Conservation (phyloP, 2,797 vertebrate species). For the Anguilla anguilla region DNA sequence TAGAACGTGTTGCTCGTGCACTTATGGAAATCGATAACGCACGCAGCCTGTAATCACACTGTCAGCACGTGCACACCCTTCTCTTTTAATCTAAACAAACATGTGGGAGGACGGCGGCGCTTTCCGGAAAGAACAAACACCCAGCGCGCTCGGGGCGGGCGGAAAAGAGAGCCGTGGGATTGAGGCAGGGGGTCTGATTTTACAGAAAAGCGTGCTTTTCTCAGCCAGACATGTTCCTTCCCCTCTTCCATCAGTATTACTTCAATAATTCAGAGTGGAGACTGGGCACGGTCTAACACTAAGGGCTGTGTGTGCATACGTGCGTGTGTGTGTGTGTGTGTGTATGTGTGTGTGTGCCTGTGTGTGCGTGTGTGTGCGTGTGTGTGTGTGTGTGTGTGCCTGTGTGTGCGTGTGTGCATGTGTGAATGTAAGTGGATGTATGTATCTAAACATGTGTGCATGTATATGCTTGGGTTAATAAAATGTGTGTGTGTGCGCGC, state of each 20-base stretch:
- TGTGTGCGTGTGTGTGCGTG: background rate
- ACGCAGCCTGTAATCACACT: background rate
- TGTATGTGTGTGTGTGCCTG: background rate
- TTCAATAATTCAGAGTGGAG: conserved; percentile 16
- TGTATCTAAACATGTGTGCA: background rate
- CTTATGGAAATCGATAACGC: conserved; percentile 11
- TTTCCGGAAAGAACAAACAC: background rate
- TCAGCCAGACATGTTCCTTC: background rate
- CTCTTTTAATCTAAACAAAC: background rate
- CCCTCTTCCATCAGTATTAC: conserved; percentile 1
- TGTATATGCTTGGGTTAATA: background rate
- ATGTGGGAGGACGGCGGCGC: background rate
- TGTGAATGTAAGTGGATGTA: conserved; percentile 5
- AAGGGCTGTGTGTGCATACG: background rate
- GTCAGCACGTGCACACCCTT: background rate
- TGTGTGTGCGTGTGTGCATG: background rate
- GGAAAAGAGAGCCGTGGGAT: background rate
- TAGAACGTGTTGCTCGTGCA: background rate
- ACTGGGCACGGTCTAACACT: conserved; percentile 5
- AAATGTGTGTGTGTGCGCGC: conserved; percentile 14
- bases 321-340: background rate
- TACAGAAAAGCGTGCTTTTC: background rate
- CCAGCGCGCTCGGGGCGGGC: background rate
- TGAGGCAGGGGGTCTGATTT: background rate
- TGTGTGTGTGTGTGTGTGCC: background rate